Evolutionary conservation across 1,140 invertebrate species (phyloP).

Genomic region (Lepidurus couesii): DNA sequence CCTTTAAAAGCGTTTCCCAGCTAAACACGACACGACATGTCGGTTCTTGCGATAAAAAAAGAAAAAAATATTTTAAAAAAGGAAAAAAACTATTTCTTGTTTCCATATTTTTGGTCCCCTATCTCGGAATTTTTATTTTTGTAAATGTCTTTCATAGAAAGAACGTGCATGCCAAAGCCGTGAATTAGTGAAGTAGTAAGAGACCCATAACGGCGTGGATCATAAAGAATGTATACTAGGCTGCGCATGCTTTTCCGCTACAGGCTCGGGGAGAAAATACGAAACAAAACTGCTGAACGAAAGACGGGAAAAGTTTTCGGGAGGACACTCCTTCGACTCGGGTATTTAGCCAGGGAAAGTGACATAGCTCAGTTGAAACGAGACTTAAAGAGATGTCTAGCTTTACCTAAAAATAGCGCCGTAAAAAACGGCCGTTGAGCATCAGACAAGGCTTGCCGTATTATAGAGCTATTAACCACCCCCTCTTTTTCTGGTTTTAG

Average conservation of each 20-base stretch:
- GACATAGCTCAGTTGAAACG: background rate
- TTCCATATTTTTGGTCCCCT: too few relatives aligned
- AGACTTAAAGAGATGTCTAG: background rate
- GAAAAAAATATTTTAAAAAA: background rate
- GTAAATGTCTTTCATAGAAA: too few relatives aligned
- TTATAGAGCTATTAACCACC: slow-evolving; percentile 9
- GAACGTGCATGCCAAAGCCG: background rate
- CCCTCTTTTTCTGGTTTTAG: background rate
- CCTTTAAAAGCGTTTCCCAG: background rate
- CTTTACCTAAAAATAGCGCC: slow-evolving; percentile 5
- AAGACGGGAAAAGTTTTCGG: background rate
- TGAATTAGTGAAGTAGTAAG: background rate
- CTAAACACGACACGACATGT: background rate
- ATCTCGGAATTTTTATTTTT: too few relatives aligned
- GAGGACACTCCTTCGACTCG: background rate
- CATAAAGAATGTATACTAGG: background rate
- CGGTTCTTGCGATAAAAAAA: background rate
- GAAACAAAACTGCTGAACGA: background rate
- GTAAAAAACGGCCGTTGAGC: background rate
- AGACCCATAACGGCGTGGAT: background rate
- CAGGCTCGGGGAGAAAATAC: background rate
- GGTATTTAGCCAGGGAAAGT: slow-evolving; percentile 5
- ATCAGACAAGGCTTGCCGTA: background rate
- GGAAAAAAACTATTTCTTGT: background rate
- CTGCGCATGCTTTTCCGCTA: background rate